Evolutionary conservation across 2,888 invertebrate species (phyloP).

Genomic region (Hemicrepidius hirtus): DNA sequence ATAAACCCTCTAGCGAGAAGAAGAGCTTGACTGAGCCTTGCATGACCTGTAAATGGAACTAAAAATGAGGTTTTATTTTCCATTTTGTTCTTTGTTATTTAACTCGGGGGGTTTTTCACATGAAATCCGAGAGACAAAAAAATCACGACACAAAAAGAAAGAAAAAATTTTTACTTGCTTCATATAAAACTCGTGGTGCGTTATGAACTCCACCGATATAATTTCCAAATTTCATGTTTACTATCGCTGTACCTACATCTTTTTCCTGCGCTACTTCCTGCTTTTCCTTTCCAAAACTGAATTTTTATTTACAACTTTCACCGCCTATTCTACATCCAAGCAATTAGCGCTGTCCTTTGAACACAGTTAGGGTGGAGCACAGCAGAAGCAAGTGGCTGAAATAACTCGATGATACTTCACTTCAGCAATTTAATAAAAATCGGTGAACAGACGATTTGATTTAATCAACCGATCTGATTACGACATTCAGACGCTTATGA

Average conservation of each 20-base stretch:
- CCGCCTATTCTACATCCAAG: constrained; percentile 22
- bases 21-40: no score
- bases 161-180: no score
- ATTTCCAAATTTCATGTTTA: no score
- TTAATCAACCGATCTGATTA: constrained; percentile 20
- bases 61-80: neutral
- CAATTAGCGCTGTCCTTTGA: constrained; percentile 24
- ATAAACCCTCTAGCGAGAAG: neutral
- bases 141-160: neutral
- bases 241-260: no score
- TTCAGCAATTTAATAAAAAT: constrained; percentile 33
- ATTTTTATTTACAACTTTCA: constrained; percentile 11
- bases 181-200: no score
- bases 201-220: no score
- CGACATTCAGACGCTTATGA: neutral
- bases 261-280: no score
- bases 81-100: neutral
- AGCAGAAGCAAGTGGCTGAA: constrained; percentile 11
- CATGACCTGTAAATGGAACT: neutral
- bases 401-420: constrained; percentile 25
- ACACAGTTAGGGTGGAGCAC: constrained; percentile 29
- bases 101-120: neutral
- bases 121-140: neutral
- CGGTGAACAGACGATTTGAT: constrained; percentile 27
- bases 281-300: neutral